A percentile compares a stretch with the other conserved stretches of the same genome.
These are phyloP conservation scores for Muntiacus reevesi DNA, from an alignment of 2,113 vertebrate genomes.

Conservation along the genomic window DNA sequence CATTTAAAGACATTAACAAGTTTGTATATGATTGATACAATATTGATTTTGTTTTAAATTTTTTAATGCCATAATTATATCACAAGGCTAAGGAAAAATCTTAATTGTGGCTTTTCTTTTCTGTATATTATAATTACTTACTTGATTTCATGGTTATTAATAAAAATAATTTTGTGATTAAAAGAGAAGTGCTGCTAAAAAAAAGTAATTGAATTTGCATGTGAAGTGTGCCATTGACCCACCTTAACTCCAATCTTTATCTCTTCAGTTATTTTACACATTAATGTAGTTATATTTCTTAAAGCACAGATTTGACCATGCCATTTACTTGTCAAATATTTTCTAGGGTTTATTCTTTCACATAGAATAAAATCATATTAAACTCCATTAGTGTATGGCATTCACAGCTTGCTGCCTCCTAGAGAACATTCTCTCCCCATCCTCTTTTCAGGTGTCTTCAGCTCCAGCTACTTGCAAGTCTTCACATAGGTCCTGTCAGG, in stretches of 20 bases:
- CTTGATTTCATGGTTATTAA: not conserved
- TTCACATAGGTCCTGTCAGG: not conserved
- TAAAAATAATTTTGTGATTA: not conserved
- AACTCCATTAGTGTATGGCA: not conserved
- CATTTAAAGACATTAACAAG: not conserved
- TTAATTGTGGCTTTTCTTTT: not conserved
- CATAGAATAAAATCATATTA: not conserved
- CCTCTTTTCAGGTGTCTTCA: not conserved
- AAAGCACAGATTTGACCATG: not conserved
- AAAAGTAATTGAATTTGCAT: not conserved
- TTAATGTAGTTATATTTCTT: not conserved
- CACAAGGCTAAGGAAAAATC: not conserved
- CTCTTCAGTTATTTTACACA: not conserved
- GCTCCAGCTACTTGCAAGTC: not conserved
- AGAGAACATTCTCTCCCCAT: not conserved
- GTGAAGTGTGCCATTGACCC: not conserved
- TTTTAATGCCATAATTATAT: slow-evolving; percentile 1
- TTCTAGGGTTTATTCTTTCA: not conserved
- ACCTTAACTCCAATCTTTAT: not conserved
- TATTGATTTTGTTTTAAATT: not conserved
- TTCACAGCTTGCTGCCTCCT: not conserved
- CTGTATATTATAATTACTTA: not conserved
- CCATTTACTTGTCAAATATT: not conserved
- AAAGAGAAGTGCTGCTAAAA: not conserved
- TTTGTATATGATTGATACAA: not conserved